phyloP scores from a whole-genome alignment of 92 coral and sea anemone species.

The Meandrina meandrites region DNA sequence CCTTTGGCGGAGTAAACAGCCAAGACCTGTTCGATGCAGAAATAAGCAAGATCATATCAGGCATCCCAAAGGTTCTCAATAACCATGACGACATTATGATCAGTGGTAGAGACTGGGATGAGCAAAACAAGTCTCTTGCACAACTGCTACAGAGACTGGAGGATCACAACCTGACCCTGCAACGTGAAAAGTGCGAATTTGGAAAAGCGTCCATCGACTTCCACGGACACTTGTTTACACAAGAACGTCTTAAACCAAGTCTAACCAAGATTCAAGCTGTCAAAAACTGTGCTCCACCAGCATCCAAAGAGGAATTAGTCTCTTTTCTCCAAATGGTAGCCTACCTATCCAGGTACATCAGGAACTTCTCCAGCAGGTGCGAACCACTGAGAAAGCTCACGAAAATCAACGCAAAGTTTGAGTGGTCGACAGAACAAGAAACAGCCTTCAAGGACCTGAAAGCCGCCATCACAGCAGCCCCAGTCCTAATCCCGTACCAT shows the following conservation, averaged over 20 bases:
- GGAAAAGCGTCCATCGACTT: slow-evolving; percentile 50
- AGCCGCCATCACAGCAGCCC: slow-evolving; percentile 52
- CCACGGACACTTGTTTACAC: slow-evolving; percentile 66
- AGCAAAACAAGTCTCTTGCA: slow-evolving; percentile 51
- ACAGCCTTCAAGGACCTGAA: slow-evolving; percentile 50
- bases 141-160: slow-evolving; percentile 42
- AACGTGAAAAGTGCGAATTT: slow-evolving; percentile 55
- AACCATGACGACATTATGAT: slow-evolving; percentile 65
- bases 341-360: slow-evolving; percentile 54
- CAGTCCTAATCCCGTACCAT: slow-evolving; percentile 50
- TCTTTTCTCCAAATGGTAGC: slow-evolving; percentile 64
- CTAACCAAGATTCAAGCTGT: slow-evolving; percentile 36
- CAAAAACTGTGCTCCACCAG: slow-evolving; percentile 44
- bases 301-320: slow-evolving; percentile 56
- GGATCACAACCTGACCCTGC: slow-evolving; percentile 44
- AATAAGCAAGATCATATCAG: slow-evolving; percentile 54
- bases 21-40: slow-evolving; percentile 63
- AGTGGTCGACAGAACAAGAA: slow-evolving; percentile 53
- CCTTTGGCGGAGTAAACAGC: slow-evolving; percentile 61
- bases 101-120: slow-evolving; percentile 51
- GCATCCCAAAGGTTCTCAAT: slow-evolving; percentile 55
- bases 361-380: slow-evolving; percentile 50
- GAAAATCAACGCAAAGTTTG: slow-evolving; percentile 39
- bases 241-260: slow-evolving; percentile 43
- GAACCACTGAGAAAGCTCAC: slow-evolving; percentile 61